Evolutionary conservation across 2,797 vertebrate species (phyloP), one percentile per base, ranked within the genome.

Genomic region (Holocentrus rufus): DNA sequence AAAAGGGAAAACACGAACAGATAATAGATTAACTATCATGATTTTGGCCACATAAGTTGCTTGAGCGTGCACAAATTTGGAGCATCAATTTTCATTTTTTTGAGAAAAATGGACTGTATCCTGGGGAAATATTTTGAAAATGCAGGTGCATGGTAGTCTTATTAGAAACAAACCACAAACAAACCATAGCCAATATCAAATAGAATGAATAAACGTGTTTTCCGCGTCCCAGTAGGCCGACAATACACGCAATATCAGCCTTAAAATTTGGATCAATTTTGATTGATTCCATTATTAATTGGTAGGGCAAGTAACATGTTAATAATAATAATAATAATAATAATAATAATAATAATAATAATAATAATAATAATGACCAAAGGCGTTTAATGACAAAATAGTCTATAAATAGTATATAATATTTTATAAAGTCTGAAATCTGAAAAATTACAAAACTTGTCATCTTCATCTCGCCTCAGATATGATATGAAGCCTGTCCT

Each of bases 301-400:
- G 25, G 23, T 56, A 7, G 30, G 64, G 9, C 9, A 63, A 30
- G 47, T 55, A 65, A 57, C 78, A 65, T 58, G 73, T n/a, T 67
- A 77, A 76, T 66, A 68, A 67, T 80, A 65, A 70, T 71, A 76
- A 83, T 53, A 66, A 65, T 46, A 74, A 46, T 69, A 74, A 46
- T 63, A 64, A 47, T 31, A 31, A 73, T 77, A 80, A 80, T 76
- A 80, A 81, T 71, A 82, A 76, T 80, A 83, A 69, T 79, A 81
- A 76, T 67, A 82, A 71, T 79, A 77, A 78, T 80, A 75, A 80
- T 71, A 72, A 77, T 76, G 75, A 30, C 20, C 53, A 72, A 78
- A 14, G 42, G 60, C 71, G 60, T 84, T 73, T 88, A 52, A 79
- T 77, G 65, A 74, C 72, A 85, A 81, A 80, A 83, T 82, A 74